Base-by-base conservation (phyloP, 2,888 invertebrate species). In the Apotomis capreana region DNA sequence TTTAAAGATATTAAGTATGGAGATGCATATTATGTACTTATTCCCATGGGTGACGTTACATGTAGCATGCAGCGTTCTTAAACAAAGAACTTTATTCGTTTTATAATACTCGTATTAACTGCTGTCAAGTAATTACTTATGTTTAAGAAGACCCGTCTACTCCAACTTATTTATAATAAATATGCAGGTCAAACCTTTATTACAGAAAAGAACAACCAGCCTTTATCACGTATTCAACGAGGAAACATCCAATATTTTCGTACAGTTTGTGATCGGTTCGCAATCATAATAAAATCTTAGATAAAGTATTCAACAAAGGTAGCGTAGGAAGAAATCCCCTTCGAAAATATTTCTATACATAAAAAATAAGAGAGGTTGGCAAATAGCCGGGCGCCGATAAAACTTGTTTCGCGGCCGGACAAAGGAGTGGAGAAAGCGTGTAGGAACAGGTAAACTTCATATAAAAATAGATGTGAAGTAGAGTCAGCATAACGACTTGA, bases 241-340 rank as follows among this genome's bases (percentile, higher is more conserved):
- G 55, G 54, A 59, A 49, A 67, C 70, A 71, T 67, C 70, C 60
- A 70, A 71, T 61, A 67, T 51, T 54, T 46, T 60, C 49, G 3
- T 61, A 55, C 49, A 67, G 55, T 67, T 67, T 71, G 61, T 67
- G 70, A 71, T 71, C 65, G 70, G 55, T 61, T 67, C 67, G 60
- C 70, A 71, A 71, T 71, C 70, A 71, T 71, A 71, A 71, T 71
- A 71, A 71, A 71, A 71, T 71, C 67, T 71, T 67, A 71, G 67
- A 71, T 71, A 71, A 71, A 71, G 40, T 71, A 71, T 71, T 67
- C 70, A 67, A 71, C 70, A 71, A 71, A 71, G 70, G 70, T 71
- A 71, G 54, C 55, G 65, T 67, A 61, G 12, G 68, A 40, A 51
- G 46, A 57, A 61, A 67, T 44, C 40, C 61, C 54, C 64, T 61